phyloP scores from a whole-genome alignment of 2,113 vertebrate species.

The Sinocyclocheilus anshuiensis region DNA sequence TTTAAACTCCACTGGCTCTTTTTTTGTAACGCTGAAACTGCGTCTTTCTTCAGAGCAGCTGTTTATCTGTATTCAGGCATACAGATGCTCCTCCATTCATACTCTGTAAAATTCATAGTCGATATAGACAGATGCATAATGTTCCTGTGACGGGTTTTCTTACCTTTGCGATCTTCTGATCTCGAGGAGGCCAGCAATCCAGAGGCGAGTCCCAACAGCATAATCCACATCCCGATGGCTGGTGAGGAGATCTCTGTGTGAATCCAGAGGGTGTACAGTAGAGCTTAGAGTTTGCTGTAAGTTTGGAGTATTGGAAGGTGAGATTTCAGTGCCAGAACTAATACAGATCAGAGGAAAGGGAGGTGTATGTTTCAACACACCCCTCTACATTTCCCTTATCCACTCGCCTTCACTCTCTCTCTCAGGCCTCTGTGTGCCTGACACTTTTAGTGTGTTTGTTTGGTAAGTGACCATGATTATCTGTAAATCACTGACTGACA shows the following conservation, averaged over 20 bases:
- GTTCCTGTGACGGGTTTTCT: constrained; percentile 46
- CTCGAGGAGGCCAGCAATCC: constrained; percentile 72
- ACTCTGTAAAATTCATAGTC: too few relatives aligned
- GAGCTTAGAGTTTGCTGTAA: constrained; percentile 55
- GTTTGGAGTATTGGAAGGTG: constrained; percentile 56
- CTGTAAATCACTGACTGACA: too few relatives aligned
- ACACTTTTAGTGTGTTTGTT: too few relatives aligned
- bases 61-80: not conserved
- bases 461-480: too few relatives aligned
- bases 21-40: not conserved
- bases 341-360: constrained; percentile 62
- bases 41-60: not conserved
- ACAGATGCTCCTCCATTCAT: not conserved
- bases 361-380: constrained; percentile 69
- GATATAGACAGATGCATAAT: not conserved
- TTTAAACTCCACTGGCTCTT: not conserved
- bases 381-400: too few relatives aligned
- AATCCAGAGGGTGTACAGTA: constrained; percentile 54
- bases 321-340: constrained; percentile 15
- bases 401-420: too few relatives aligned
- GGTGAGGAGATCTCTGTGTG: not conserved
- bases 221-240: constrained; percentile 73
- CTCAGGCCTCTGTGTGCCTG: too few relatives aligned
- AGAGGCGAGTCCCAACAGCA: constrained; percentile 70
- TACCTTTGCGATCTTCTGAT: constrained; percentile 67